Conservation (phyloP, 2,888 invertebrate genomes). For the Sipha maydis region DNA sequence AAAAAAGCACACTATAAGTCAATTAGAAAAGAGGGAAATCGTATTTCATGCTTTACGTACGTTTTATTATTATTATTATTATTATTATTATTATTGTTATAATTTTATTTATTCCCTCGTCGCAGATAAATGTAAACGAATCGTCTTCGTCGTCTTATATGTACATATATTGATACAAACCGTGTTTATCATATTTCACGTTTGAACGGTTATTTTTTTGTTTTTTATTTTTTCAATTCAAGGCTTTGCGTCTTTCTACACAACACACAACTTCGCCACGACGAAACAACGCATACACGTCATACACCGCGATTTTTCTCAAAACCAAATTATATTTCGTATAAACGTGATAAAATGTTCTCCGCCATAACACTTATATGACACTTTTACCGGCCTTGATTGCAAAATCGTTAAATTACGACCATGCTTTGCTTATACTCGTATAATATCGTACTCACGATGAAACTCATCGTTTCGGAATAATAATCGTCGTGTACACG, state of each 20-base stretch:
- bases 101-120: background rate
- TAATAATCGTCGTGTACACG: no score
- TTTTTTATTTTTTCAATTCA: constrained; percentile 8
- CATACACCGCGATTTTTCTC: background rate
- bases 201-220: constrained; percentile 10
- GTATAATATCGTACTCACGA: no score
- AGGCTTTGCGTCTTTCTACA: background rate
- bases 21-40: constrained; percentile 21
- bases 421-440: no score
- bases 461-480: no score
- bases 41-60: background rate
- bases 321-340: background rate
- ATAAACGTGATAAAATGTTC: background rate
- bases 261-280: background rate
- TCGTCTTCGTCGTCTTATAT: background rate
- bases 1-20: constrained; percentile 33
- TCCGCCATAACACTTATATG: background rate
- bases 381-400: no score
- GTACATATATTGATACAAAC: background rate
- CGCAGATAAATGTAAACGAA: background rate
- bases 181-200: constrained; percentile 28
- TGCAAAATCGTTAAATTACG: no score
- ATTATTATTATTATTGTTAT: no score
- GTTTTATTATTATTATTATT: background rate
- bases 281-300: background rate